These are phyloP conservation scores for Scartelaos histophorus DNA, from an alignment of 2,113 vertebrate genomes.

Conservation along the genomic window DNA sequence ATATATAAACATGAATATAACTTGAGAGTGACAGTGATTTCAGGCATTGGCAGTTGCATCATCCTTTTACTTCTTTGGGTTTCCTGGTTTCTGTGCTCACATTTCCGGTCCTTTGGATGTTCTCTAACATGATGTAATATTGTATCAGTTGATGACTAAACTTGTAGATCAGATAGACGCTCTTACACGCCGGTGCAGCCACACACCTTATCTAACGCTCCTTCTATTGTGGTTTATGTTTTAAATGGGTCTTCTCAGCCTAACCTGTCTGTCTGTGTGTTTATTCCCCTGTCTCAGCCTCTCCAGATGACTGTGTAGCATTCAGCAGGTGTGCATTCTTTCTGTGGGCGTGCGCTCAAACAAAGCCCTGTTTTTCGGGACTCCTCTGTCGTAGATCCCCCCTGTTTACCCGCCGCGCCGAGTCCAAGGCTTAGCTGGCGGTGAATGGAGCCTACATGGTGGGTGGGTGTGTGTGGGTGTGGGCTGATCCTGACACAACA, in stretches of 20 bases:
- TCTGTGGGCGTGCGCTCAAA: conserved; percentile 57
- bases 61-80: background rate
- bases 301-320: conserved; percentile 10
- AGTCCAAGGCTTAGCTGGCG: conserved; percentile 47
- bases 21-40: too few relatives aligned
- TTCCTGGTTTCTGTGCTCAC: background rate
- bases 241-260: background rate
- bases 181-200: background rate
- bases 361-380: conserved; percentile 51
- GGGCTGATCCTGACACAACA: conserved; percentile 45
- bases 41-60: background rate
- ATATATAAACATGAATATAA: too few relatives aligned
- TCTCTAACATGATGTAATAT: background rate
- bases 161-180: background rate
- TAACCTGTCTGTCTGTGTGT: background rate
- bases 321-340: conserved; percentile 61
- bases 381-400: conserved; percentile 32
- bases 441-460: conserved; percentile 29
- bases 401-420: conserved; percentile 15
- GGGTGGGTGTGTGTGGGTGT: conserved; percentile 20
- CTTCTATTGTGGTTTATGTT: background rate
- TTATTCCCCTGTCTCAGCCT: conserved; percentile 15
- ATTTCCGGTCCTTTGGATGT: background rate
- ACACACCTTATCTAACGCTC: background rate
- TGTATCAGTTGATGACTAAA: background rate